Evolutionary conservation across 2,113 vertebrate genomes (phyloP).

Genomic region (Haemorhous mexicanus): DNA sequence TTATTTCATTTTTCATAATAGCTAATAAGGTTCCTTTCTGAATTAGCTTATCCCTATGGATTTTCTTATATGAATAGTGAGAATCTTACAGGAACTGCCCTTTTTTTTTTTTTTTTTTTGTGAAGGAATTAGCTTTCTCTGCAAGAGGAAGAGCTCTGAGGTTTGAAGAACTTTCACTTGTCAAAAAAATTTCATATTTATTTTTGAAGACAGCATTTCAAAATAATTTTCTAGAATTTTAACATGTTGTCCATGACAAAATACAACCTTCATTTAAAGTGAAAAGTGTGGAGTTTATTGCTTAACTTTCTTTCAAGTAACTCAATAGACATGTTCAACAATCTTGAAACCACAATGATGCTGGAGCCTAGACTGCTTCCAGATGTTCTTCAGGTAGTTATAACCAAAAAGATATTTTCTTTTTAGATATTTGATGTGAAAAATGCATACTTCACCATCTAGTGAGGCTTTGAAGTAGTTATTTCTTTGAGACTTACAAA

Average conservation of each 20-base stretch:
- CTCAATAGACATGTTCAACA: background rate
- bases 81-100: background rate
- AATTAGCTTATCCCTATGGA: background rate
- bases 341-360: background rate
- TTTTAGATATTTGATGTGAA: background rate
- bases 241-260: background rate
- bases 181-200: background rate
- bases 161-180: background rate
- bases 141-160: background rate
- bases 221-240: background rate
- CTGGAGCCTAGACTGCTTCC: background rate
- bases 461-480: background rate
- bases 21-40: background rate
- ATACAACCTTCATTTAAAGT: background rate
- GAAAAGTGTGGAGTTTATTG: background rate
- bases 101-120: background rate
- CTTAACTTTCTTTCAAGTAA: background rate
- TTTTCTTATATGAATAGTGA: background rate
- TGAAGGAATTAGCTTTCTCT: background rate
- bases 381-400: background rate
- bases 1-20: background rate
- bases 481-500: background rate
- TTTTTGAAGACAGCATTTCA: background rate
- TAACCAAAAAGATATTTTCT: background rate
- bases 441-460: background rate